Percentiles rank a stretch among this genome's conserved stretches.
Evolutionary conservation across 2,113 vertebrate species (phyloP).

Genomic region (Andinoacara biseriatus): DNA sequence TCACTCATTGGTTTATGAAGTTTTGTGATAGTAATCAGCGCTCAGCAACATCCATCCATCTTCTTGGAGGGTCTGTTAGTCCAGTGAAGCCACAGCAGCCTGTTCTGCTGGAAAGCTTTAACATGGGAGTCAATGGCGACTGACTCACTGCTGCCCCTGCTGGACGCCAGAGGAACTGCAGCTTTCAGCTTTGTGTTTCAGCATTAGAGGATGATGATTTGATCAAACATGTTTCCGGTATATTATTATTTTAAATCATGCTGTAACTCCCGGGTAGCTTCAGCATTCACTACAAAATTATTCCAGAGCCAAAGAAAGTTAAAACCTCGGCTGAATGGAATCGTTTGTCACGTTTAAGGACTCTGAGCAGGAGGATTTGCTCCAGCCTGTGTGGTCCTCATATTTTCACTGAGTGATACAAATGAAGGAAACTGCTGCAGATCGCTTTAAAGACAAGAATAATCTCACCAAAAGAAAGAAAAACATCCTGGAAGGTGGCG

Average conservation of each 20-base stretch:
- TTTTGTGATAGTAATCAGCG: no score
- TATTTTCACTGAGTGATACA: not conserved
- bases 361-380: no score
- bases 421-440: not conserved
- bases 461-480: not conserved
- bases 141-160: not conserved
- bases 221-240: not conserved
- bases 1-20: no score
- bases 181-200: not conserved
- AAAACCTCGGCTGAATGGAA: not conserved
- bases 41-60: no score
- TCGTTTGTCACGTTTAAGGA: no score
- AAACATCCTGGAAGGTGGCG: no score
- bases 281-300: not conserved
- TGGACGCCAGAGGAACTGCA: fast-evolving
- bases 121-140: not conserved
- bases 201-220: not conserved
- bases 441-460: no score
- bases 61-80: no score
- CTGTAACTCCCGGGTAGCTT: not conserved
- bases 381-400: not conserved
- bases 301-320: not conserved
- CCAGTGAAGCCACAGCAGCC: no score
- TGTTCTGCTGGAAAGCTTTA: not conserved
- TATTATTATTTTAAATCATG: not conserved